Conservation (phyloP, 2,888 invertebrate species). For the Creontiades dilutus region DNA sequence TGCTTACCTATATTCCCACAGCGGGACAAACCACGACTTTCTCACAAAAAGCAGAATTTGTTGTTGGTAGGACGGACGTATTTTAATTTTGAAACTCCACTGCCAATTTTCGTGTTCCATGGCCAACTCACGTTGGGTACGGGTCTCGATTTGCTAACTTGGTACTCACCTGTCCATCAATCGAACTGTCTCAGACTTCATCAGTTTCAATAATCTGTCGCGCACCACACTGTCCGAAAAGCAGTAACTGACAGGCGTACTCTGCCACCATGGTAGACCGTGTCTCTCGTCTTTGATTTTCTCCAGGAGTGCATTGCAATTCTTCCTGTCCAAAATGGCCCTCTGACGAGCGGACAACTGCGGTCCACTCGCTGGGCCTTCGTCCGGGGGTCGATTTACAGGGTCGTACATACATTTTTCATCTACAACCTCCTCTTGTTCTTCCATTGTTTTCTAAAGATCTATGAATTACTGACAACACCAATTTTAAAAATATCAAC, state of each 20-base stretch:
- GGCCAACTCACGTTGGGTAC: too few relatives aligned
- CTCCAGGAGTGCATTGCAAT: slow-evolving; percentile 61
- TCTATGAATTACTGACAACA: too few relatives aligned
- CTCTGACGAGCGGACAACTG: slow-evolving; percentile 33
- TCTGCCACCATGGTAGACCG: slow-evolving; percentile 65
- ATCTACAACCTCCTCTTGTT: not conserved
- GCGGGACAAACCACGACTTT: too few relatives aligned
- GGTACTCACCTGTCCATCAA: slow-evolving; percentile 45
- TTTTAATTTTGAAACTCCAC: too few relatives aligned
- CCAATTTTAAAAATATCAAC: too few relatives aligned
- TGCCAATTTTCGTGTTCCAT: too few relatives aligned
- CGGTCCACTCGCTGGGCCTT: not conserved
- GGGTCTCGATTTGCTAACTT: too few relatives aligned
- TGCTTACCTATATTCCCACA: too few relatives aligned
- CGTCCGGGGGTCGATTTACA: slow-evolving; percentile 63
- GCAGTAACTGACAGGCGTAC: slow-evolving; percentile 11
- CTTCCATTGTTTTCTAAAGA: not conserved
- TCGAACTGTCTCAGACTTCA: slow-evolving; percentile 57
- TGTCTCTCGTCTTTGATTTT: slow-evolving; percentile 53
- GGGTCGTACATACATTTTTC: slow-evolving; percentile 60
- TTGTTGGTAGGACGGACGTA: too few relatives aligned
- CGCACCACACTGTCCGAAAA: slow-evolving; percentile 59
- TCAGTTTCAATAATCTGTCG: slow-evolving; percentile 60
- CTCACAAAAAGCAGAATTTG: too few relatives aligned
- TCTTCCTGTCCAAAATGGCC: slow-evolving; percentile 31